phyloP scores from a whole-genome alignment of 1,140 invertebrate genomes.

The Riptortus pedestris region DNA sequence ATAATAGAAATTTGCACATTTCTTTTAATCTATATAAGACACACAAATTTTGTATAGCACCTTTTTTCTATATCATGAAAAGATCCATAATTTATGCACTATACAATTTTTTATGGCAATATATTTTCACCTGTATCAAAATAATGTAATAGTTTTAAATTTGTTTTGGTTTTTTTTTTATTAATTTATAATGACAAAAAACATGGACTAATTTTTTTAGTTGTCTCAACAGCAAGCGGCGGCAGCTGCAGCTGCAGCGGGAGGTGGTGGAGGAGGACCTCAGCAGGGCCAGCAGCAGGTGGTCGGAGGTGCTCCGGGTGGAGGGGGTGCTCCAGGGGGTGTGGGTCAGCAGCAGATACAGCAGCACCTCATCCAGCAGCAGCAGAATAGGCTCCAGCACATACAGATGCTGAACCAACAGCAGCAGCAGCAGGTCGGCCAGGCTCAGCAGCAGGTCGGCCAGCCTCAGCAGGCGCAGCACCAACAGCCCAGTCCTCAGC shows the following conservation, averaged over 20 bases:
- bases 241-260: slow-evolving; percentile 35
- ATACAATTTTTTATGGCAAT: too few species aligned
- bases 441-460: slow-evolving; percentile 38
- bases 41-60: too few species aligned
- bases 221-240: slow-evolving; percentile 38
- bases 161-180: too few species aligned
- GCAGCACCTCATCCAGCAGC: slow-evolving; percentile 34
- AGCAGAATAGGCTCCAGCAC: slow-evolving; percentile 36
- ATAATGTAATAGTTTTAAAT: too few species aligned
- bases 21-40: too few species aligned
- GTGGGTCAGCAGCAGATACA: slow-evolving; percentile 34
- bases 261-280: slow-evolving; percentile 27
- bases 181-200: too few species aligned
- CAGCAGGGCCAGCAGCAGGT: slow-evolving; percentile 35
- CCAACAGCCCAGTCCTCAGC: slow-evolving; percentile 44
- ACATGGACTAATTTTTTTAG: slow-evolving; percentile 56
- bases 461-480: slow-evolving; percentile 39
- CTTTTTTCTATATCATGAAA: too few species aligned
- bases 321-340: background rate
- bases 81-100: too few species aligned
- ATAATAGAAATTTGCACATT: too few species aligned
- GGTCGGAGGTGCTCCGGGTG: slow-evolving; percentile 10
- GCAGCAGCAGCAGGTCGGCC: slow-evolving; percentile 37
- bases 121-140: too few species aligned
- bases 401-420: slow-evolving; percentile 40